phyloP scores from a whole-genome alignment of 2,797 vertebrate species.

The Prunella strophiata region DNA sequence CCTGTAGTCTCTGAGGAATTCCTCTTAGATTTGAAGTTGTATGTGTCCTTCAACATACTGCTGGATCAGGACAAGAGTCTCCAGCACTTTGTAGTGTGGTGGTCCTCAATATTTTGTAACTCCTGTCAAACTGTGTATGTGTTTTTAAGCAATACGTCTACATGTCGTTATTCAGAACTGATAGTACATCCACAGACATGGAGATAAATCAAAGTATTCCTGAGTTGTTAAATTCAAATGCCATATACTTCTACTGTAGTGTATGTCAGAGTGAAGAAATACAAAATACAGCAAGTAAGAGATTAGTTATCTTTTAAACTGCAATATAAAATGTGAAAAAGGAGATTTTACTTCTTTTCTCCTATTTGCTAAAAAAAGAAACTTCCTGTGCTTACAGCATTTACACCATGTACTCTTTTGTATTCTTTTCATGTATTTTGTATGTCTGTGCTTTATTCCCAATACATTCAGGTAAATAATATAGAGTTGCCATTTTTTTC shows the following conservation, averaged over 20 bases:
- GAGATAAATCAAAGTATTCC: constrained; percentile 37
- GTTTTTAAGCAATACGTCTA: constrained; percentile 19
- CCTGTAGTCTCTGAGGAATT: constrained; percentile 3
- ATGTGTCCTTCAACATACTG: background rate
- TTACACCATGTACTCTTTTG: constrained; percentile 76
- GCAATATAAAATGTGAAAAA: constrained; percentile 72
- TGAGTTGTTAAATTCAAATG: constrained; percentile 47
- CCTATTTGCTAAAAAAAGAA: constrained; percentile 73
- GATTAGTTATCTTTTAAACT: constrained; percentile 70
- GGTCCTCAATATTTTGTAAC: constrained; percentile 40
- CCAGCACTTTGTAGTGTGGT: constrained; percentile 19
- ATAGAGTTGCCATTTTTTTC: constrained; percentile 28
- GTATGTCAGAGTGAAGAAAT: constrained; percentile 46
- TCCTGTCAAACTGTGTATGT: constrained; percentile 7
- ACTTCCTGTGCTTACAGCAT: constrained; percentile 76
- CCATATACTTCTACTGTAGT: constrained; percentile 46
- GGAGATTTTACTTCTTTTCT: constrained; percentile 70
- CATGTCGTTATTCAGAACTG: background rate
- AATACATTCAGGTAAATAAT: constrained; percentile 38
- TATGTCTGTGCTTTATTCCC: constrained; percentile 55
- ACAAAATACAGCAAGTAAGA: constrained; percentile 51
- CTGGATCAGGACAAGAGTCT: constrained; percentile 9
- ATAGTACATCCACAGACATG: constrained; percentile 12
- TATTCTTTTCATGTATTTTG: constrained; percentile 64
- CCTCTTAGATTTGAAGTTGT: background rate